Percentiles rank a stretch among this genome's conserved stretches.
Evolutionary conservation across 2,888 invertebrate genomes (phyloP).

Genomic region (Chrysopilus asiliformis): DNA sequence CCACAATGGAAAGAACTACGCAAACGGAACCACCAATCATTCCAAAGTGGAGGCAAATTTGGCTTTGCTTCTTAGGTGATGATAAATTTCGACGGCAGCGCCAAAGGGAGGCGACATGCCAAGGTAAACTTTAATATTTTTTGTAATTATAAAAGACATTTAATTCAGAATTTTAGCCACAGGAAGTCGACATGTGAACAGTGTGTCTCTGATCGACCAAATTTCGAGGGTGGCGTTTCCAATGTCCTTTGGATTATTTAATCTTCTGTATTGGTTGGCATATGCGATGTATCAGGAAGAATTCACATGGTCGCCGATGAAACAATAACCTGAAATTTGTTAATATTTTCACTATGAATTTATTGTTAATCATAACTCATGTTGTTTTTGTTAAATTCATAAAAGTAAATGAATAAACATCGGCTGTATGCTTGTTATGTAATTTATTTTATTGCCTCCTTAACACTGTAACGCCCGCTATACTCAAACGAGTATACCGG

Average conservation of each 20-base stretch:
- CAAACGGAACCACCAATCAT: constrained; percentile 61
- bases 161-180: constrained; percentile 11
- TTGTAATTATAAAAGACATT: background rate
- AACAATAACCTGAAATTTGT: constrained; percentile 8
- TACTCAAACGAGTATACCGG: too few relatives aligned
- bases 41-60: constrained; percentile 64
- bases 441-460: too few relatives aligned
- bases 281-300: constrained; percentile 67
- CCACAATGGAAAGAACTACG: constrained; percentile 69
- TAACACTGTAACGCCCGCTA: too few relatives aligned
- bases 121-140: constrained; percentile 14
- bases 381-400: too few relatives aligned
- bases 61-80: constrained; percentile 68
- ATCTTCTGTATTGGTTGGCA: constrained; percentile 79
- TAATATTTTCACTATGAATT: too few relatives aligned
- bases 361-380: too few relatives aligned
- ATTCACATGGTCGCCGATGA: constrained; percentile 35
- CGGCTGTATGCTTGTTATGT: too few relatives aligned
- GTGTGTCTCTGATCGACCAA: constrained; percentile 74
- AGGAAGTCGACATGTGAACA: constrained; percentile 57
- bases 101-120: constrained; percentile 51
- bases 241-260: constrained; percentile 71
- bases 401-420: too few relatives aligned
- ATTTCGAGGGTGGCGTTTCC: constrained; percentile 73
- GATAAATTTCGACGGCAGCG: constrained; percentile 59